Conservation (phyloP, 1,140 invertebrate species). For the Contarinia nasturtii region DNA sequence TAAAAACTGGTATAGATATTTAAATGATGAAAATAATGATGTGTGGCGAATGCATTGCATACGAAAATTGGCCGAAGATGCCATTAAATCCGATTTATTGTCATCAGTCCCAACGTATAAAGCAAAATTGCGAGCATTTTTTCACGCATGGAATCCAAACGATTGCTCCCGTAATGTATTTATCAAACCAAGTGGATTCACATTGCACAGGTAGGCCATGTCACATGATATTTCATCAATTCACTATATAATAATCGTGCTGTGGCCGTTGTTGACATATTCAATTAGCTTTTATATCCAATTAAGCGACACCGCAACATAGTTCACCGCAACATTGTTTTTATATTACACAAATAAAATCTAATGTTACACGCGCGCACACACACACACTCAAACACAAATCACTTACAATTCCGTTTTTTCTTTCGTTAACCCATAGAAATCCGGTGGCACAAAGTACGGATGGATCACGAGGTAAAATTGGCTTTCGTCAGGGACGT, state of each 20-base stretch:
- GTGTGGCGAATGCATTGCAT: slow-evolving; percentile 87
- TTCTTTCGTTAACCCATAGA: slow-evolving; percentile 20
- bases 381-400: too few species aligned
- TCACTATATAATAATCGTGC: too few species aligned
- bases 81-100: slow-evolving; percentile 80
- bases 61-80: slow-evolving; percentile 72
- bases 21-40: slow-evolving; percentile 88
- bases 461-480: slow-evolving; percentile 86
- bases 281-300: too few species aligned
- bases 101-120: slow-evolving; percentile 80
- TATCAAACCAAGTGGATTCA: slow-evolving; percentile 93
- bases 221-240: too few species aligned
- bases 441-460: slow-evolving; percentile 98
- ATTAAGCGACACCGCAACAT: too few species aligned
- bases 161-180: slow-evolving; percentile 95
- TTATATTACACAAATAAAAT: too few species aligned
- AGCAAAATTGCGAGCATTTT: slow-evolving; percentile 82
- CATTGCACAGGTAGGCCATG: slow-evolving; percentile 73
- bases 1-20: slow-evolving; percentile 77
- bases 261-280: too few species aligned
- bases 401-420: not conserved
- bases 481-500: slow-evolving; percentile 79
- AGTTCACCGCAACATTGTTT: too few species aligned
- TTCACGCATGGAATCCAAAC: slow-evolving; percentile 92
- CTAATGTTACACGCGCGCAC: too few species aligned